Base-by-base conservation (phyloP, 2,888 invertebrate genomes). In the Cremastinae sp. region DNA sequence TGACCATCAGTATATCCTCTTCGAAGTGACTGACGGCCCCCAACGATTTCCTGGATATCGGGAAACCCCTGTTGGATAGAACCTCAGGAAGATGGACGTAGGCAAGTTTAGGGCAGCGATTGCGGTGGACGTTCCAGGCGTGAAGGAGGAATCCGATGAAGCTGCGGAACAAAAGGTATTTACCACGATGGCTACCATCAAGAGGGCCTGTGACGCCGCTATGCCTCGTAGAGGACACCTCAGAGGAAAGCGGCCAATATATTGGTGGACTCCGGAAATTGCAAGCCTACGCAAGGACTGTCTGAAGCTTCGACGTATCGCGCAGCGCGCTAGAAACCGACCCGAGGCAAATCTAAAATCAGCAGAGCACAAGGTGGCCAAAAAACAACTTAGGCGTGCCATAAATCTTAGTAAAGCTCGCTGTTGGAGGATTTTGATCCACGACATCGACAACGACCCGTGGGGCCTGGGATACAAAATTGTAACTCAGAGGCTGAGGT, bases 1-100 rank as follows among this genome's bases (percentile, higher is more conserved):
- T 34, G 77, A 80, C 64, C 78, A 80, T 51, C 74, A 79, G 20
- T 77, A 68, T 20, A 79, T 79, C 16, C 38, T 14, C 4, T 64
- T 53, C 10, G 5, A 10, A 10, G 0, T 62, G 14, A 2, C 9
- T 4, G 10, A 54, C 1, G 0, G 45, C n/a, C n/a, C 10, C 3
- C 14, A 38, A 5, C 53, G 34, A 45, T 12, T 1, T 12, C 7
- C 10, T 22, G 28, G 10, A 20, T n/a, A 8, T n/a, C 53, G n/a
- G 9, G 0, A 41, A 20, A n/a, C n/a, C n/a, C n/a, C n/a, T n/a
- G n/a, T n/a, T n/a, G 12, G 34, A 14, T 34, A 34, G 28, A 5
- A 2, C n/a, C 18, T 4, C 43, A 12, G 9, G 7, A 9, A 51
- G 20, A 9, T 68, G 56, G 43, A 53, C 41, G 5, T 22, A 2